Percentiles rank a stretch among this genome's conserved stretches.
Conservation (phyloP, 1,140 invertebrate species). For the Drosophila repletoides region DNA sequence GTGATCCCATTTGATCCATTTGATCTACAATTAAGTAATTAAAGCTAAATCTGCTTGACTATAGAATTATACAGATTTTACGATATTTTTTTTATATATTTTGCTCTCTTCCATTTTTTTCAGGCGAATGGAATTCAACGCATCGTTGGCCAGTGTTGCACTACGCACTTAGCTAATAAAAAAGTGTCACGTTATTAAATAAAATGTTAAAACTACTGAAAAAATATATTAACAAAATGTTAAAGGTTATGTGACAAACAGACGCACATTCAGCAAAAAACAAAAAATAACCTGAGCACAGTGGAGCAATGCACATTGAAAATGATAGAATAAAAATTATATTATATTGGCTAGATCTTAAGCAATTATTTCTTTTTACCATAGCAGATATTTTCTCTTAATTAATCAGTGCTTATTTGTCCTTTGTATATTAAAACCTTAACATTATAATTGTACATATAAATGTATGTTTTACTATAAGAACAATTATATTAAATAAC, state of each 20-base stretch:
- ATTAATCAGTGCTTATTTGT: not conserved
- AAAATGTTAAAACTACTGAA: slow-evolving; percentile 10
- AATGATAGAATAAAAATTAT: no score
- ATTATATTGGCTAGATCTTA: not conserved
- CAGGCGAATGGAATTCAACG: slow-evolving; percentile 39
- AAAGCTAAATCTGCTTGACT: slow-evolving; percentile 20
- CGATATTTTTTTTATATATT: slow-evolving; percentile 48
- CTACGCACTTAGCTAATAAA: slow-evolving; percentile 16
- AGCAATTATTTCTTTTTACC: not conserved
- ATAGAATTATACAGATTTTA: slow-evolving; percentile 40
- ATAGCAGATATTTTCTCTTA: not conserved
- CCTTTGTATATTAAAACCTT: slow-evolving; percentile 13
- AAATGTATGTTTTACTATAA: not conserved
- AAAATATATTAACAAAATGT: slow-evolving; percentile 56
- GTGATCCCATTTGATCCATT: slow-evolving; percentile 41
- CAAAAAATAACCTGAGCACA: no score
- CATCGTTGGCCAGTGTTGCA: slow-evolving; percentile 45
- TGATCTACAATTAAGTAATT: slow-evolving; percentile 72
- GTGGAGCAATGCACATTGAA: slow-evolving; percentile 35
- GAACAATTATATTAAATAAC: no score
- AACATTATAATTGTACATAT: slow-evolving; percentile 11
- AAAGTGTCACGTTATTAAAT: slow-evolving; percentile 24
- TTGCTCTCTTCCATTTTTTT: slow-evolving; percentile 22
- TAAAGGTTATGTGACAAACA: slow-evolving; percentile 47
- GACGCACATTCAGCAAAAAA: slow-evolving; percentile 41